Conservation (phyloP, 2,888 invertebrate species). For the Chymomyza procnemis region DNA sequence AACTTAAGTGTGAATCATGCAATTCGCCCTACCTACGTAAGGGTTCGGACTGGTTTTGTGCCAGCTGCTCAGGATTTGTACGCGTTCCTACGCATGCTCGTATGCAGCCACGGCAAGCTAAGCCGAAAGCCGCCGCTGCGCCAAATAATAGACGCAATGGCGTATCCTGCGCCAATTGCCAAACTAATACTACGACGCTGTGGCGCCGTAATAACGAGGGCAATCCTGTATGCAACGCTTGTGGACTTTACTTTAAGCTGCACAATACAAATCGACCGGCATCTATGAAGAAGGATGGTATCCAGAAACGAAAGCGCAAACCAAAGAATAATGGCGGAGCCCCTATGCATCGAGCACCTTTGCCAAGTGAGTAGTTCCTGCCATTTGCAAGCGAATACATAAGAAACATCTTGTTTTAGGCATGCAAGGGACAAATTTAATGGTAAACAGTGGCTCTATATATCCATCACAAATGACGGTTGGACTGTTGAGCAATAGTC, state of each 20-base stretch:
- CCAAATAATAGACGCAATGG: conserved; percentile 76
- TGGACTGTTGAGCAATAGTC: conserved; percentile 40
- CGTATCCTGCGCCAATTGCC: conserved; percentile 82
- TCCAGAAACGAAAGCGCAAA: conserved; percentile 97
- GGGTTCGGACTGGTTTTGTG: conserved; percentile 67
- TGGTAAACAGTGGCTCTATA: conserved; percentile 60
- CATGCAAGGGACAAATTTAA: conserved; percentile 63
- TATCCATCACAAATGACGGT: conserved; percentile 77
- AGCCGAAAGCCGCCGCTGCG: conserved; percentile 69
- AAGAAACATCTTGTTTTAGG: conserved; percentile 36
- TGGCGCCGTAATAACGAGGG: conserved; percentile 93
- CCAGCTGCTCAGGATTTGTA: conserved; percentile 44
- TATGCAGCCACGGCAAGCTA: conserved; percentile 69
- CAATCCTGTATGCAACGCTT: conserved; percentile 92
- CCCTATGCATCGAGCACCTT: conserved; percentile 61
- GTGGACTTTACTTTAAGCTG: conserved; percentile 80
- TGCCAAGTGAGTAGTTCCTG: conserved; percentile 69
- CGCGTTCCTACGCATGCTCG: conserved; percentile 50
- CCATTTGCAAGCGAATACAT: neutral
- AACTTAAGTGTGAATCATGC: conserved; percentile 73
- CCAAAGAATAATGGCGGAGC: conserved; percentile 81
- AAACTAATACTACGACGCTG: conserved; percentile 85
- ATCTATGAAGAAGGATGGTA: conserved; percentile 99
- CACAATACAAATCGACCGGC: conserved; percentile 89
- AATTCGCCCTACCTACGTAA: conserved; percentile 63